Base-by-base conservation (phyloP, 2,797 vertebrate species). In the Otus scops region DNA sequence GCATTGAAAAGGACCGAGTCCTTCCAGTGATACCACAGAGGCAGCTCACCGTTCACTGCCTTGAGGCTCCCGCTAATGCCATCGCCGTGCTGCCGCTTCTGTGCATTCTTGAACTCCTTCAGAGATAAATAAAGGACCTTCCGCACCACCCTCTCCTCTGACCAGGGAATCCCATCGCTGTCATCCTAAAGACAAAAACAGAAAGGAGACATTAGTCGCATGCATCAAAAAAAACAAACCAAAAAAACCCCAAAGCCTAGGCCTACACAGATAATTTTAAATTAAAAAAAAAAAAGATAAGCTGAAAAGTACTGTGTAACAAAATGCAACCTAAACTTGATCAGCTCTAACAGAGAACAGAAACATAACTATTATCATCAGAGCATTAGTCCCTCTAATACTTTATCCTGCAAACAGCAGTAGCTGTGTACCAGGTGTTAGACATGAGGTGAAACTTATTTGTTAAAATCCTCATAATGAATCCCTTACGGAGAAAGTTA, bases 161-260 rank as follows among this genome's bases (percentile, higher is more conserved):
- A 99, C 99, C 99, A 99, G 50, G 99, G 99, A 98, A 99, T 99
- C 97, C 99, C 99, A 98, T 99, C 99, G 93, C 99, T 99, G 98
- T 99, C 99, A 96, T 99, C 99, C 99, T 99, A 83, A 43, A 94
- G 63, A 15, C 5, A 1, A 60, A 92, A 95, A 85, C 5, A 10
- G 23, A 94, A 85, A 89, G 39, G 26, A 89, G 36, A 85, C 11
- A 18, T 96, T 76, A 95, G 65, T 11, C 78, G 13, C 5, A 7
- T 23, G 18, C 19, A 48, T 23, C 38, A 67, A 93, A 65, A 48
- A 70, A 76, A 41, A 0, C 38, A 57, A 77, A 77, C 4, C 4
- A 80, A 65, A 30, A 47, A 64, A 80, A 9, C 10, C 3, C 32
- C 23, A 71, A 70, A 89, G 22, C 39, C 24, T 28, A 67, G 3